A percentile compares a stretch with the other conserved stretches of the same genome.
These are phyloP conservation scores for Nibea albiflora DNA, from an alignment of 2,113 vertebrate genomes.

Conservation along the genomic window DNA sequence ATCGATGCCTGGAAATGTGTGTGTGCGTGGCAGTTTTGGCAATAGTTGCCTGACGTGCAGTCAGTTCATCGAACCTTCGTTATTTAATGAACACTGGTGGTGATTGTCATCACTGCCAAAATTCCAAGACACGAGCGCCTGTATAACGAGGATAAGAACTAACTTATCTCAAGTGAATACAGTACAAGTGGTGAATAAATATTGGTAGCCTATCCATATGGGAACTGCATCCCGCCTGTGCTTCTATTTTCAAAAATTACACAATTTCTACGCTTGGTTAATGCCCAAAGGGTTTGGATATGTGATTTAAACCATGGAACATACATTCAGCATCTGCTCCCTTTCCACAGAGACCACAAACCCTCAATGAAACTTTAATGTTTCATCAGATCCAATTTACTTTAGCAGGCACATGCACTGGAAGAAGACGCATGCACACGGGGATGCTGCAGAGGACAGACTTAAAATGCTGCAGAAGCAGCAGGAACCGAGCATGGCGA, in stretches of 20 bases:
- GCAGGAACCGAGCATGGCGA: background rate
- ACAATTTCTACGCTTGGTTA: constrained; percentile 27
- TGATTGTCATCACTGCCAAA: background rate
- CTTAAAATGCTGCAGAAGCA: constrained; percentile 25
- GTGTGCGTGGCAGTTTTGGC: background rate
- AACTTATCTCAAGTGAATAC: background rate
- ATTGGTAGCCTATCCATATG: constrained; percentile 12
- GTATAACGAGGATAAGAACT: background rate
- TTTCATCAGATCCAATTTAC: constrained; percentile 60
- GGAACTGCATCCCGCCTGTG: constrained; percentile 9
- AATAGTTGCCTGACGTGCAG: background rate
- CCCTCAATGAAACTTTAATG: constrained; percentile 62
- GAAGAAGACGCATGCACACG: constrained; percentile 17
- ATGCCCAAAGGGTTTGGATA: constrained; percentile 51
- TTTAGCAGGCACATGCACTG: constrained; percentile 45
- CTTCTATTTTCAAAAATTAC: constrained; percentile 28
- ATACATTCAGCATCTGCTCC: constrained; percentile 65
- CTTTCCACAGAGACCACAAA: constrained; percentile 57
- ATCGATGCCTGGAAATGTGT: constrained; percentile 14
- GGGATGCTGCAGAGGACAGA: constrained; percentile 12
- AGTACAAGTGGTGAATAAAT: constrained; percentile 9
- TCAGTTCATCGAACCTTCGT: background rate
- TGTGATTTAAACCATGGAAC: constrained; percentile 56
- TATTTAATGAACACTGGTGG: constrained; percentile 1
- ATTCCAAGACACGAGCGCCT: background rate